phyloP scores from a whole-genome alignment of 2,113 vertebrate species.

The Calonectris borealis region DNA sequence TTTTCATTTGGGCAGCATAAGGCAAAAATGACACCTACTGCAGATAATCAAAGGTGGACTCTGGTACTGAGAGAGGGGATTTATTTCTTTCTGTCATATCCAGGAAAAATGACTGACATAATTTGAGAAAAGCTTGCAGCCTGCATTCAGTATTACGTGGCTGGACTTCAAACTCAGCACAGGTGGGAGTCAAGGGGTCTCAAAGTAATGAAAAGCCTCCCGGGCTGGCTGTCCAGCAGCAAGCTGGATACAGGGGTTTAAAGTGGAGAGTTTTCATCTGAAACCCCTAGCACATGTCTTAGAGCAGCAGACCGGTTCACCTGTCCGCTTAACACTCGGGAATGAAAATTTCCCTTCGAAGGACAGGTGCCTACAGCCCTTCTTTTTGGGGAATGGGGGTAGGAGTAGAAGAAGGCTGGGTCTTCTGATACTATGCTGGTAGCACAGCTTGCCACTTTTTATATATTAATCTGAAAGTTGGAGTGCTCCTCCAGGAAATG shows the following conservation, averaged over 20 bases:
- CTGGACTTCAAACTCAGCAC: background rate
- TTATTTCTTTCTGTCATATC: conserved; percentile 4
- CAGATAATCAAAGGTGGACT: background rate
- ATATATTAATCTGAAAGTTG: background rate
- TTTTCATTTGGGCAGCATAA: background rate
- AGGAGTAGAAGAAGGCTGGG: background rate
- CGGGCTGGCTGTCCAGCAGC: background rate
- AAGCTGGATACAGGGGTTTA: background rate
- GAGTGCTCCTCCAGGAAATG: background rate
- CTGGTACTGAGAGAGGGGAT: background rate
- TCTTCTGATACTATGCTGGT: background rate
- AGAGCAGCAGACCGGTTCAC: background rate
- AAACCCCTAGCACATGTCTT: background rate
- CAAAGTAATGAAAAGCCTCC: background rate
- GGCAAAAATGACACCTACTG: background rate
- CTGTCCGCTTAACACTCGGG: background rate
- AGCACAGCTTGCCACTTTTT: background rate
- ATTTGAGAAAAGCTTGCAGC: background rate
- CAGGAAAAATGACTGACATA: background rate
- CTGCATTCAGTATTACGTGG: background rate
- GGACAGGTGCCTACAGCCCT: background rate
- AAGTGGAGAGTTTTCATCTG: background rate
- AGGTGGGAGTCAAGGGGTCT: background rate
- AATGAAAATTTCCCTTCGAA: background rate
- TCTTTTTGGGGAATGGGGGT: background rate